phyloP scores from a whole-genome alignment of 2,888 invertebrate species.

The Drosophila quinaria region DNA sequence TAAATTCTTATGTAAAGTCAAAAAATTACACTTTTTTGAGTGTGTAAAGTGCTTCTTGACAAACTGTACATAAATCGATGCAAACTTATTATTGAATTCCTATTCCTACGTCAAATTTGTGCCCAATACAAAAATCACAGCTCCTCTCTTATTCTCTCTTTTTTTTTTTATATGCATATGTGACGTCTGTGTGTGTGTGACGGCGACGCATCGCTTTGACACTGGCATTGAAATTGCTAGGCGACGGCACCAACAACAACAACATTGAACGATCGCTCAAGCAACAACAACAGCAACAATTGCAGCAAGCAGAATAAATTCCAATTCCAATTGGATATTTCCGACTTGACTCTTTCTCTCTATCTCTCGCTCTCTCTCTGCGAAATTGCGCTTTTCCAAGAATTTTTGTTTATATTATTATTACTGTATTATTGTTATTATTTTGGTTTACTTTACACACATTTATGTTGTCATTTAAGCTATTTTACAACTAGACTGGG shows the following conservation, averaged over 20 bases:
- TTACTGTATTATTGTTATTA: constrained; percentile 34
- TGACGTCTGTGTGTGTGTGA: constrained; percentile 12
- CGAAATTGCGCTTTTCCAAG: constrained; percentile 47
- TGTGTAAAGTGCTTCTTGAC: too few species aligned
- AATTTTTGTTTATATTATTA: constrained; percentile 46
- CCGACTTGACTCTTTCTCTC: constrained; percentile 25
- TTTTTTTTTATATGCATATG: constrained; percentile 1
- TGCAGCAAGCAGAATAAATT: constrained; percentile 54
- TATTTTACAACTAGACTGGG: background rate
- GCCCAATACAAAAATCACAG: constrained; percentile 10
- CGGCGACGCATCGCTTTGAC: constrained; percentile 54
- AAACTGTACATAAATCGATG: too few species aligned
- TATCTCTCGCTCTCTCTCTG: background rate
- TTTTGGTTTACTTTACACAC: constrained; percentile 22
- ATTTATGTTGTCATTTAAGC: background rate
- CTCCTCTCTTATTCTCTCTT: background rate
- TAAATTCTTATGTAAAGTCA: too few species aligned
- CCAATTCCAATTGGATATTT: constrained; percentile 60
- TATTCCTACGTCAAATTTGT: background rate
- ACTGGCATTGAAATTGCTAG: constrained; percentile 72
- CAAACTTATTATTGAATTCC: too few species aligned
- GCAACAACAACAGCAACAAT: constrained; percentile 9
- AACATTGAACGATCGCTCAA: constrained; percentile 35
- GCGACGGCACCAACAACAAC: constrained; percentile 20
- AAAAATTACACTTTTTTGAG: too few species aligned